Evolutionary conservation across 2,797 vertebrate genomes (phyloP).

Genomic region (Mionectes olivaceus): DNA sequence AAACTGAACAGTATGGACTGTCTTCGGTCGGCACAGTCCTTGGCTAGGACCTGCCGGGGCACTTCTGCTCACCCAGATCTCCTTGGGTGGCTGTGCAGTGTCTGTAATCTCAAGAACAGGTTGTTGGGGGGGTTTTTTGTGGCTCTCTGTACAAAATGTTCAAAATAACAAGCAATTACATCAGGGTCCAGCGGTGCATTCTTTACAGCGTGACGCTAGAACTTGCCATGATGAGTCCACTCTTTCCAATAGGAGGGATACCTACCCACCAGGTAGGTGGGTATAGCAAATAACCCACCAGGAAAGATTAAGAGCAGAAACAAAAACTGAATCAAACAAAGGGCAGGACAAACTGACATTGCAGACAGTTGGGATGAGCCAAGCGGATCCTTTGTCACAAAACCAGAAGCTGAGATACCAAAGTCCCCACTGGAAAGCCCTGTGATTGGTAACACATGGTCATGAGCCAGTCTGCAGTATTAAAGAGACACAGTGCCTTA

Average conservation of each 20-base stretch:
- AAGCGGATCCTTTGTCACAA: not conserved
- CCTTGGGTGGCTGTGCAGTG: not conserved
- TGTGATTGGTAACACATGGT: not conserved
- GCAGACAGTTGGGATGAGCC: not conserved
- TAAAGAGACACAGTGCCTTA: not conserved
- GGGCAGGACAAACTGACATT: not conserved
- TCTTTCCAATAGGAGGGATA: not conserved
- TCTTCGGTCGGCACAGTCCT: not conserved
- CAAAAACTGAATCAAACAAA: not conserved
- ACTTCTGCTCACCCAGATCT: not conserved
- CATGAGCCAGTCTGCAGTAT: not conserved
- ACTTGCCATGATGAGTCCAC: not conserved
- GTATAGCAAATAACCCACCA: not conserved
- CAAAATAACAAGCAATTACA: not conserved
- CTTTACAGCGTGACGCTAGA: not conserved
- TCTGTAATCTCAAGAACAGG: not conserved
- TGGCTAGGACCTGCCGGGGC: not conserved
- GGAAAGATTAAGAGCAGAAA: not conserved
- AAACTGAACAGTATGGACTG: not conserved
- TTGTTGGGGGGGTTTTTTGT: not conserved
- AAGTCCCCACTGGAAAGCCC: not conserved
- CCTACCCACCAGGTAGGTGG: too few relatives aligned
- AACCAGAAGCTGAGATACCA: not conserved
- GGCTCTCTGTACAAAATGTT: not conserved
- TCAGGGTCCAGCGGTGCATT: not conserved